A percentile compares a stretch with the other conserved stretches of the same genome.
These are phyloP conservation scores for Euclidia mi DNA, from an alignment of 2,888 invertebrate species.

Conservation along the genomic window DNA sequence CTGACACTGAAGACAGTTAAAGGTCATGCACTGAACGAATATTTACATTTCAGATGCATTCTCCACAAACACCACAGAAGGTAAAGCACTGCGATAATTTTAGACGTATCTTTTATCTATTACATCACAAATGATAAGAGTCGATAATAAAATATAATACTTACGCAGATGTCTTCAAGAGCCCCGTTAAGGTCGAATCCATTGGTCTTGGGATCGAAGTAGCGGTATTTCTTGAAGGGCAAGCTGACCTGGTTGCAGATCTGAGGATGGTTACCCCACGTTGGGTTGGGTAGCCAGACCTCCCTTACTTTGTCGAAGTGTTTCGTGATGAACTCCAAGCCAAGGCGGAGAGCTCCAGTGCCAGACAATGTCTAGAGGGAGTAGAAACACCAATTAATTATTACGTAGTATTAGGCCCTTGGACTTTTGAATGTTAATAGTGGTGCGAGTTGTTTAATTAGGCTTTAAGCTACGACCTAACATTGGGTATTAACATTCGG, in stretches of 20 bases:
- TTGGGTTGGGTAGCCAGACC: slow-evolving; percentile 96
- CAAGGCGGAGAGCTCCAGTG: slow-evolving; percentile 98
- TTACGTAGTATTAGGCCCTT: too few species aligned
- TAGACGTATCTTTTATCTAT: slow-evolving; percentile 5
- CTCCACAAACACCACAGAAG: too few species aligned
- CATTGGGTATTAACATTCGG: too few species aligned
- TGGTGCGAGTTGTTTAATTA: too few species aligned
- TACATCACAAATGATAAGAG: slow-evolving; percentile 1
- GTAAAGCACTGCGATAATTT: too few species aligned
- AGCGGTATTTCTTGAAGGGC: slow-evolving; percentile 96
- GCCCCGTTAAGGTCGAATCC: slow-evolving; percentile 98
- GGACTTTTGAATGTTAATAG: too few species aligned
- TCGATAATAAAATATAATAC: slow-evolving; percentile 61
- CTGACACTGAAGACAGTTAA: too few species aligned
- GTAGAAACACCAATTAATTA: slow-evolving; percentile 21
- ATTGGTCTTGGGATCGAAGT: slow-evolving; percentile 98
- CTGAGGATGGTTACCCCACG: slow-evolving; percentile 99
- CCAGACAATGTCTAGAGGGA: slow-evolving; percentile 96
- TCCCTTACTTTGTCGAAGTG: slow-evolving; percentile 95
- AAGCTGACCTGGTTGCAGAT: slow-evolving; percentile 97
- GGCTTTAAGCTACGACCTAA: too few species aligned
- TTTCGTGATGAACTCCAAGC: slow-evolving; percentile 95
- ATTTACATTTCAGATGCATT: too few species aligned
- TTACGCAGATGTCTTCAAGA: slow-evolving; percentile 96
- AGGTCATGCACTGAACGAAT: too few species aligned